A percentile compares a stretch with the other conserved stretches of the same genome.
These are phyloP conservation scores for Adineta ricciae DNA, from an alignment of 2,888 invertebrate genomes.

Conservation along the genomic window DNA sequence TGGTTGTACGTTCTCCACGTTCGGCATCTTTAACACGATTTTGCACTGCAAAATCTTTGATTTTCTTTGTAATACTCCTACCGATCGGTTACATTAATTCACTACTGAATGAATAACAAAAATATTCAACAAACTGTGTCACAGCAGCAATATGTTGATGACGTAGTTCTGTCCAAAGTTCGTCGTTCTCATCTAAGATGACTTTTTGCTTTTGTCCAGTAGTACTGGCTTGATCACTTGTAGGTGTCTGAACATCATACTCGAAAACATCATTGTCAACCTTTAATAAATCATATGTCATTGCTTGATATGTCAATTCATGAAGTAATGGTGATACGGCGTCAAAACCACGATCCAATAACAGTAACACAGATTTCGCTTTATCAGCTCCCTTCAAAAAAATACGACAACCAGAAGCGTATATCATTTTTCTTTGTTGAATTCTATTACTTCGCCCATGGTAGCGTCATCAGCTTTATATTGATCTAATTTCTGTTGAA, in stretches of 20 bases:
- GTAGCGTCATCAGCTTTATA: constrained; percentile 99
- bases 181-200: constrained; percentile 93
- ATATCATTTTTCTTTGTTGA: neutral
- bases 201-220: constrained; percentile 64
- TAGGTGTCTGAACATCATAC: constrained; percentile 50
- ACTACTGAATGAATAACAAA: neutral
- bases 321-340: constrained; percentile 91
- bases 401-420: neutral
- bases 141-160: constrained; percentile 99
- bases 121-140: constrained; percentile 62
- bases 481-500: constrained; percentile 95
- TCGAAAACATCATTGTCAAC: constrained; percentile 99
- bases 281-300: constrained; percentile 94
- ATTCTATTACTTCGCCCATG: constrained; percentile 74
- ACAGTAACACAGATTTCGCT: constrained; percentile 82
- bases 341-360: constrained; percentile 94
- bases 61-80: constrained; percentile 81
- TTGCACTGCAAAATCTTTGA: constrained; percentile 79
- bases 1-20: constrained; percentile 35
- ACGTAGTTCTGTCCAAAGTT: constrained; percentile 88
- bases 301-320: constrained; percentile 92
- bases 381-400: constrained; percentile 61
- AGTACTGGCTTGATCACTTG: constrained; percentile 45
- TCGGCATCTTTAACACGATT: constrained; percentile 61
- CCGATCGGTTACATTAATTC: neutral